These are phyloP conservation scores for Oxygymnocypris stewartii DNA, from an alignment of 2,113 vertebrate genomes.

Conservation along the genomic window DNA sequence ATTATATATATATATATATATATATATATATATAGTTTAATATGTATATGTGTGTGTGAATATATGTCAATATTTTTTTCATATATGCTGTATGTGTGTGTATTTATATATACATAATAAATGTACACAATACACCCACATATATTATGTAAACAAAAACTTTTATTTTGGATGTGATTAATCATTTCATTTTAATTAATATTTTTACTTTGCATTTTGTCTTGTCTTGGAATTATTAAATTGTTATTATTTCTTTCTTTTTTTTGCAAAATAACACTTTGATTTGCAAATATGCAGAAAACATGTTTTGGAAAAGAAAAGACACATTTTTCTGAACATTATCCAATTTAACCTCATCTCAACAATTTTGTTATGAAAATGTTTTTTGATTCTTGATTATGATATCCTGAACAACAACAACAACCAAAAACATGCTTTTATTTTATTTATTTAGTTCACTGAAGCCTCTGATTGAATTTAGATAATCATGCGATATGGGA, in stretches of 20 bases:
- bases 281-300: background rate
- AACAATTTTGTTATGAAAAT: background rate
- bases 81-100: too few relatives aligned
- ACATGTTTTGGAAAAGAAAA: background rate
- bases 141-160: too few relatives aligned
- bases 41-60: too few relatives aligned
- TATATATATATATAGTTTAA: too few relatives aligned
- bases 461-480: conserved; percentile 1
- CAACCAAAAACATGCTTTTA: conserved; percentile 13
- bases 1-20: too few relatives aligned
- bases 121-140: too few relatives aligned
- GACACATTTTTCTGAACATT: background rate
- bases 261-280: background rate
- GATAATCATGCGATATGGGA: background rate
- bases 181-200: too few relatives aligned
- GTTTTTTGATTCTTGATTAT: background rate
- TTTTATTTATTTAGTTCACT: background rate
- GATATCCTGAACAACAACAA: conserved; percentile 6
- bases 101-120: too few relatives aligned
- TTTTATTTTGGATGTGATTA: too few relatives aligned
- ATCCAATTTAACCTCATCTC: background rate
- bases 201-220: too few relatives aligned
- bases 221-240: too few relatives aligned
- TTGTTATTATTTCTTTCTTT: background rate
- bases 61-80: too few relatives aligned